Base-by-base conservation (phyloP, 2,888 invertebrate species). In the Patella depressa region DNA sequence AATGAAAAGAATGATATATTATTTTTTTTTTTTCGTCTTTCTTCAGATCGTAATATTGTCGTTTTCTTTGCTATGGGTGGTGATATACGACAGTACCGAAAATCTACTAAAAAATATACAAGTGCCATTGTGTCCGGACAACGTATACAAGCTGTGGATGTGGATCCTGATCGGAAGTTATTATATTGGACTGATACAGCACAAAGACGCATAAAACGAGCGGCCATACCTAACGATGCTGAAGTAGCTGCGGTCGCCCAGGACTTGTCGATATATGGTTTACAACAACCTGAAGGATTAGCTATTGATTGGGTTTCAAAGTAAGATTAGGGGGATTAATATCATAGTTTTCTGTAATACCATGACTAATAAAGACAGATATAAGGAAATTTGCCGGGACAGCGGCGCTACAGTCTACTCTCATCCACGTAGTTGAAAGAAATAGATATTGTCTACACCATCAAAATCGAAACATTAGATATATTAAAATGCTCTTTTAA, bases 111-210 rank as follows among this genome's bases (percentile, higher is more conserved):
- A 82, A 87, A 89, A 69, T 89, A 90, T 81, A 90, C 82, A 19
- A 95, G 95, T 85, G 95, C 97, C 0, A 95, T 98, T 72, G 93
- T 94, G 0, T 94, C 96, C 15, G 98, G 98, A 90, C 96, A 96
- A 91, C 94, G 97, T 74, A 96, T 99, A 76, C 96, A 97, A 88
- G 96, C 97, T 0, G 93, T 99, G 74, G 99, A 98, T 91, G 96
- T 96, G 87, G 96, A 98, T 91, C 95, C 96, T 0, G 94, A 93
- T 65, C 86, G 89, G 81, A 86, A 84, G 75, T 78, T 89, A 90
- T 93, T 99, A 77, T 99, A 97, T 93, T 99, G 99, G 98, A 96
- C 97, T 0, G 98, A 99, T 91, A 96, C 96, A 83, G 95, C 96
- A 88, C 96, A 96, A 80, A 95, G 96, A 90, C 96, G 96, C 2